Base-by-base conservation (phyloP, 2,888 invertebrate genomes). In the Colostygia pectinataria region DNA sequence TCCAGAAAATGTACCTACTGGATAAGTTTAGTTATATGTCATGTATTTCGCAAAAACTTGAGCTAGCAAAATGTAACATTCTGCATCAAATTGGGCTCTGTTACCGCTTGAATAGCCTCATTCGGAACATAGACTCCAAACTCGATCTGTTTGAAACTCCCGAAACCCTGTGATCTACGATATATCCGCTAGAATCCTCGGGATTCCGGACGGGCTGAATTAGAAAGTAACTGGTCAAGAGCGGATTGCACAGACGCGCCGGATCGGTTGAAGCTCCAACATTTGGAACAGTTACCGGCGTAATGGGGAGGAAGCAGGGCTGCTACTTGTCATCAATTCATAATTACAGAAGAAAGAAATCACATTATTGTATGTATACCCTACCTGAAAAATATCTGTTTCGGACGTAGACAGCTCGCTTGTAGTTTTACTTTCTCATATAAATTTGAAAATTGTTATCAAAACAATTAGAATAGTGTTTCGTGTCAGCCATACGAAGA, bases 201-300 rank as follows among this genome's bases (percentile, higher is more conserved):
- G 57, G 37, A 57, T 46, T 57, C 59, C 55, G 63, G 66, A 62
- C 66, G 65, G 62, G 57, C 65, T 65, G 68, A 74, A 74, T 76
- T 70, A 70, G 68, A 73, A 74, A 72, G 76, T 76, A 71, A 65
- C 66, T 71, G 66, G 63, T 65, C 66, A 65, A 69, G 68, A 64
- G 63, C 55, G 53, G 55, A 45, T 59, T 57, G 61, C 59, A 51
- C 61, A 61, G 61, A 58, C 59, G 59, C 57, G 63, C 59, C 58
- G 62, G 64, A 63, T 59, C 57, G 55, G 64, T 66, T 64, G 65
- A 52, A 60, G 63, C 61, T 63, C 51, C 55, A 50, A 57, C 56
- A 59, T 59, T 65, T 59, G 58, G 50, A 62, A 62, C 61, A 53
- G 65, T 69, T 68, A 68, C 67, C 56, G 55, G 42, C 61, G 58